A percentile compares a stretch with the other conserved stretches of the same genome.
These are phyloP conservation scores for Tetranychus piercei DNA, from an alignment of 2,888 invertebrate genomes.

Conservation along the genomic window DNA sequence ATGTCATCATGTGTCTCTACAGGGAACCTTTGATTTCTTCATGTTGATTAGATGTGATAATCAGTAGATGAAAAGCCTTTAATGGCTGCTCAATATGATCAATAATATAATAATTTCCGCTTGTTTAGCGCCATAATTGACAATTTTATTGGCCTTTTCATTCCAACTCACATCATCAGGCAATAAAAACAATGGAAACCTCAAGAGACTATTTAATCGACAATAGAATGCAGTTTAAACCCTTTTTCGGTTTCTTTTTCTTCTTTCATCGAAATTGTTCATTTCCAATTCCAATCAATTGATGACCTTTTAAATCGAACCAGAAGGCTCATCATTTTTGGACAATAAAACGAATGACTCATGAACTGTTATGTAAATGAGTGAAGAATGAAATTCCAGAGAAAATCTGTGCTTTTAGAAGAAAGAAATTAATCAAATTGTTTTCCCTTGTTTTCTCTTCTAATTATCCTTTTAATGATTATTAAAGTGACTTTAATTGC, in stretches of 20 bases:
- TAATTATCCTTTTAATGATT: background rate
- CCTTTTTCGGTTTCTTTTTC: no score
- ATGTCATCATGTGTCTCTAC: background rate
- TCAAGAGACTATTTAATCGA: background rate
- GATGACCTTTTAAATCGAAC: no score
- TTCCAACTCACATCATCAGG: background rate
- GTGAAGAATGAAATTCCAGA: no score
- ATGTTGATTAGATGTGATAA: background rate
- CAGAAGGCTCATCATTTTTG: no score
- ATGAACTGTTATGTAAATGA: no score
- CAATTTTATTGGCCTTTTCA: background rate
- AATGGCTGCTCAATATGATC: background rate
- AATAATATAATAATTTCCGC: conserved; percentile 1
- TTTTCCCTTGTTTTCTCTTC: no score
- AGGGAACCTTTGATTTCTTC: background rate
- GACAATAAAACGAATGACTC: no score
- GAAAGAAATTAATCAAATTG: no score
- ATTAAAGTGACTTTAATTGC: background rate
- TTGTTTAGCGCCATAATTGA: background rate
- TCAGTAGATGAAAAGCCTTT: background rate
- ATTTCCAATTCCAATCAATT: no score
- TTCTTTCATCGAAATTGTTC: no score
- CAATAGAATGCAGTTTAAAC: background rate
- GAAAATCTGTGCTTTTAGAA: no score
- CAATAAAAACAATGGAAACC: background rate